These are phyloP conservation scores for Nemopilema nomurai DNA, from an alignment of 30 jellyfish, hydroid and myxozoan species.

Conservation along the genomic window DNA sequence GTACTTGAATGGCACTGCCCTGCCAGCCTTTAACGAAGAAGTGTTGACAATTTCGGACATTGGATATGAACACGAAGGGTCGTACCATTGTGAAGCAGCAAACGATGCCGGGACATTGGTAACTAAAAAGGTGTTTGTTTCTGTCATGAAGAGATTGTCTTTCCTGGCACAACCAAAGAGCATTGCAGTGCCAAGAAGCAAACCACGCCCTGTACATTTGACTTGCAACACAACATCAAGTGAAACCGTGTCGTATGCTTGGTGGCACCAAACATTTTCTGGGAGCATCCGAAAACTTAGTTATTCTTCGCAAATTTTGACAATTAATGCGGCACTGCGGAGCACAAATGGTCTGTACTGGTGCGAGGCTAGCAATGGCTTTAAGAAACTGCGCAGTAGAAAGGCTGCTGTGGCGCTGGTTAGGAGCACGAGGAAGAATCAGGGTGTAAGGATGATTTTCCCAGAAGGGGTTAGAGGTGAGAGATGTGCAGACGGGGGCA, in stretches of 20 bases:
- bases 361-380: slow-evolving; percentile 90
- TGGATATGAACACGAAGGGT: slow-evolving; percentile 66
- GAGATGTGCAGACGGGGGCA: slow-evolving; percentile 27
- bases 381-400: slow-evolving; percentile 64
- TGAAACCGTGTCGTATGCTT: slow-evolving; percentile 37
- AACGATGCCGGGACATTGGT: slow-evolving; percentile 46
- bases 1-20: slow-evolving; percentile 69
- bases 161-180: slow-evolving; percentile 64
- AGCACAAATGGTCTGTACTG: slow-evolving; percentile 74
- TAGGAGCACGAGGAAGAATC: slow-evolving; percentile 35
- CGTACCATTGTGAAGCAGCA: slow-evolving; percentile 65
- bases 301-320: slow-evolving; percentile 31
- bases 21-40: slow-evolving; percentile 61
- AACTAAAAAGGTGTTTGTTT: slow-evolving; percentile 60
- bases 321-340: slow-evolving; percentile 23
- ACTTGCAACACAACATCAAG: slow-evolving; percentile 75
- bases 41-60: slow-evolving; percentile 35
- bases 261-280: slow-evolving; percentile 72
- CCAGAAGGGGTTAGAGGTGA: slow-evolving; percentile 3
- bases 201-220: slow-evolving; percentile 30
- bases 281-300: slow-evolving; percentile 34
- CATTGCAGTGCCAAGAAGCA: slow-evolving; percentile 26
- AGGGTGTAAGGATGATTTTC: slow-evolving; percentile 48
- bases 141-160: slow-evolving; percentile 17
- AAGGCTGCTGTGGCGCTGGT: slow-evolving; percentile 78